Evolutionary conservation across 2,797 vertebrate species (phyloP), one percentile per base, ranked within the genome.

Genomic region (Momotus momota): DNA sequence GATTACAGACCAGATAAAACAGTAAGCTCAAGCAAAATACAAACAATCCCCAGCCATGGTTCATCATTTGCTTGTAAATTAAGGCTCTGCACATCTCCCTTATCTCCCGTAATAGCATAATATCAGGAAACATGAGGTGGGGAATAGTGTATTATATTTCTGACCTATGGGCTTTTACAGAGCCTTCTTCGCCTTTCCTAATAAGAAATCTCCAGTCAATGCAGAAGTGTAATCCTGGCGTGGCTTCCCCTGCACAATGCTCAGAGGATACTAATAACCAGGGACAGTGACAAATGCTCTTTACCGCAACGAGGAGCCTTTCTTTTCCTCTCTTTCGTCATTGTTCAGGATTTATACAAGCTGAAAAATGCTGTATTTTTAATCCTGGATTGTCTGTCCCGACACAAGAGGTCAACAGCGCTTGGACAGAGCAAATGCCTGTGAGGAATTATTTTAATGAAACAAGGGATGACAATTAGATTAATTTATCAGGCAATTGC

Each of bases 211-310:
- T 91, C 93, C 60, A 91, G 77, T 64, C 81, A 78, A 35, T 64
- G 91, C 67, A 94, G 81, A 93, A 96, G 54, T 86, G 45, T 81
- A 96, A 95, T 97, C 91, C 81, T 96, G 80, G 88, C 17, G 21
- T 54, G 90, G 73, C 91, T 97, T 95, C 86, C 85, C 90, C 31
- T 48, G 72, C 91, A 94, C 96, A 75, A 93, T 86, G 81, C 88
- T 97, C 49, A 26, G 57, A 94, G 88, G 93, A 95, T 78, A 87
- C 89, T 94, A 97, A 97, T 86, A 96, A 95, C 95, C 62, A 94
- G 94, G 58, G 96, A 94, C 91, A 96, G 69, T 96, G 95, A 97
- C 64, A 87, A 97, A 97, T 92, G 86, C 62, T 95, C 94, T 89
- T 91, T 92, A 88, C 81, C 0, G 12, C 94, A 92, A 91, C 7